Conservation (phyloP, 2,113 vertebrate genomes). For the Strigops habroptila region DNA sequence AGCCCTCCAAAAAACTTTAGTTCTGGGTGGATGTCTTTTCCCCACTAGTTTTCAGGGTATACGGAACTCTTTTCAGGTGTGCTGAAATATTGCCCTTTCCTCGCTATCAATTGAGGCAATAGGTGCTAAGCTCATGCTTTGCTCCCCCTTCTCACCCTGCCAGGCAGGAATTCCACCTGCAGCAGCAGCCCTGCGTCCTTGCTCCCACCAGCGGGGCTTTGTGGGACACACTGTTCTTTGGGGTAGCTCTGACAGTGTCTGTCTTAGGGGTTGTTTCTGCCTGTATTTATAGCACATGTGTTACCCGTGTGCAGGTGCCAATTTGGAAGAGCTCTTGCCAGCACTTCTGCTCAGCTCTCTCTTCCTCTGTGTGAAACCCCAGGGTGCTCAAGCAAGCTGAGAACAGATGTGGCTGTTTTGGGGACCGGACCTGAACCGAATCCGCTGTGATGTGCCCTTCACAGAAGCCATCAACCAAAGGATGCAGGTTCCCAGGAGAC, state of each 20-base stretch:
- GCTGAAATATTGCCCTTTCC: neutral
- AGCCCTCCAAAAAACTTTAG: neutral
- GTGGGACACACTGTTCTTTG: neutral
- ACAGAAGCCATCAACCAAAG: conserved; percentile 74
- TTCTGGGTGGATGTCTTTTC: neutral
- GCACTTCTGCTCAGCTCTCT: neutral
- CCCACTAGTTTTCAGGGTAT: neutral
- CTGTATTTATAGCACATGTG: fast-evolving
- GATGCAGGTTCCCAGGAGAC: conserved; percentile 75
- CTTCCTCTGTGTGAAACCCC: neutral
- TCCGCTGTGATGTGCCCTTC: conserved; percentile 57
- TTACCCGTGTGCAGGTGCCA: neutral
- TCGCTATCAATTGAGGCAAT: neutral
- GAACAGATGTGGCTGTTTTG: conserved; percentile 10
- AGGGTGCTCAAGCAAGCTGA: neutral
- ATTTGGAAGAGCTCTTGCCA: neutral
- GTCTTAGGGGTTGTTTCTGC: neutral
- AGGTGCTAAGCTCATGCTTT: neutral
- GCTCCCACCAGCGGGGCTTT: neutral
- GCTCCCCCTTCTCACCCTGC: neutral
- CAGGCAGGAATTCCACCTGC: neutral
- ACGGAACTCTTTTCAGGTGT: neutral
- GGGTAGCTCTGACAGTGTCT: neutral
- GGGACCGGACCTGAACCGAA: neutral
- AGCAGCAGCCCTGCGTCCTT: neutral